phyloP scores from a whole-genome alignment of 2,113 vertebrate species.

The Nymphicus hollandicus region DNA sequence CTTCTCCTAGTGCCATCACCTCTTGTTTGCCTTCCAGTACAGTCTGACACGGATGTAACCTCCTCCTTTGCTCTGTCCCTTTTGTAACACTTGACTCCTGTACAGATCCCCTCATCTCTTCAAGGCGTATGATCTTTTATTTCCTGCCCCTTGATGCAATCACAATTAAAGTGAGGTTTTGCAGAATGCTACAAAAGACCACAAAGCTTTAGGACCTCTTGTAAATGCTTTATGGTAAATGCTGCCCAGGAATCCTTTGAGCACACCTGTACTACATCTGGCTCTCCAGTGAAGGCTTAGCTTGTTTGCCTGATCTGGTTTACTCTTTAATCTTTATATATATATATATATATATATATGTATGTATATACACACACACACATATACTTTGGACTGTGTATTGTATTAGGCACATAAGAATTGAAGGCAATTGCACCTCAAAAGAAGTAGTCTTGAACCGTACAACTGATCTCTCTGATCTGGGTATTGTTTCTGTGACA shows the following conservation, averaged over 20 bases:
- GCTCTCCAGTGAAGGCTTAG: background rate
- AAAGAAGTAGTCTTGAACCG: background rate
- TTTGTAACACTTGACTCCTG: background rate
- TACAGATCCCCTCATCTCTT: background rate
- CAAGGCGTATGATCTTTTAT: background rate
- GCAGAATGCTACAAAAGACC: background rate
- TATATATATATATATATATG: background rate
- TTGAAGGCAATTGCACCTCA: background rate
- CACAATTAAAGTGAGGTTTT: background rate
- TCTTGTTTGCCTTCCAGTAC: background rate
- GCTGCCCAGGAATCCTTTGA: background rate
- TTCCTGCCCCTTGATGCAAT: background rate
- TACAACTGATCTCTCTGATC: background rate
- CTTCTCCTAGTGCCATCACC: background rate
- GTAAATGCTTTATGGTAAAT: background rate
- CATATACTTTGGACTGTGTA: background rate
- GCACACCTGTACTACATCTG: constrained; percentile 15
- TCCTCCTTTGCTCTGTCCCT: background rate
- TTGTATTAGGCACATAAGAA: background rate
- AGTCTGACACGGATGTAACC: background rate
- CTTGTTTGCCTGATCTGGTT: background rate
- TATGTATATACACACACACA: background rate
- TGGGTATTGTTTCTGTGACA: background rate
- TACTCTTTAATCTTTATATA: background rate
- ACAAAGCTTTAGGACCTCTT: background rate